A percentile compares a stretch with the other conserved stretches of the same genome.
phyloP scores from a whole-genome alignment of 1,140 invertebrate species.

The Drosophila saltans region DNA sequence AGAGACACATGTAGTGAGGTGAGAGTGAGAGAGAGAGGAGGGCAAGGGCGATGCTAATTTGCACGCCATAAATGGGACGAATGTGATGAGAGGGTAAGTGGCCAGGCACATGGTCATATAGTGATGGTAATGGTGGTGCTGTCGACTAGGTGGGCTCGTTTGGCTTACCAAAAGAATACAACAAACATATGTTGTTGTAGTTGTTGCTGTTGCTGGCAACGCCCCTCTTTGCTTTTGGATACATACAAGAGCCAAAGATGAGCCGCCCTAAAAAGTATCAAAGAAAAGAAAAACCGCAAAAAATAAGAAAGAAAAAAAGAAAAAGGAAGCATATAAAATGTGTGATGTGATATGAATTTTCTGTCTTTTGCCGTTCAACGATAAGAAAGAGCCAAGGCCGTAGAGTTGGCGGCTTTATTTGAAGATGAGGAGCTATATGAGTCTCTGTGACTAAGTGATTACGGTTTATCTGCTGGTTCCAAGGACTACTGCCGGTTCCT shows the following conservation, averaged over 20 bases:
- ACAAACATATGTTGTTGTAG: constrained; percentile 10
- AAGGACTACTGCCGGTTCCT: constrained; percentile 64
- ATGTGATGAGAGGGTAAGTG: constrained; percentile 62
- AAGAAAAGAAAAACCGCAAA: neutral
- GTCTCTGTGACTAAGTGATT: constrained; percentile 74
- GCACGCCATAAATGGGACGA: constrained; percentile 81
- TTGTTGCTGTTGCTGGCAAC: neutral
- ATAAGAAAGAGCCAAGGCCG: constrained; percentile 19
- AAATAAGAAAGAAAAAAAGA: neutral
- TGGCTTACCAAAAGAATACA: constrained; percentile 7
- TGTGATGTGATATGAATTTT: neutral
- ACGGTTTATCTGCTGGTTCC: constrained; percentile 65
- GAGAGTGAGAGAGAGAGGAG: neutral
- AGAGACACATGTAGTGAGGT: too few relatives aligned
- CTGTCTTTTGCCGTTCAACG: neutral
- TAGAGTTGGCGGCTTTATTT: constrained; percentile 21
- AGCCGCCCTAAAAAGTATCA: constrained; percentile 1
- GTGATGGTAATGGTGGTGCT: constrained; percentile 4
- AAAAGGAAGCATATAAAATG: constrained; percentile 8
- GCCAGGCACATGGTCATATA: constrained; percentile 30
- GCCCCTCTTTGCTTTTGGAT: constrained; percentile 21
- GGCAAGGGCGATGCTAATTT: constrained; percentile 69
- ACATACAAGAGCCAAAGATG: neutral
- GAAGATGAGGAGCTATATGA: constrained; percentile 7
- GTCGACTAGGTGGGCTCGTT: constrained; percentile 38